Conservation (phyloP, 2,797 vertebrate genomes). For the Myotis findleyi region DNA sequence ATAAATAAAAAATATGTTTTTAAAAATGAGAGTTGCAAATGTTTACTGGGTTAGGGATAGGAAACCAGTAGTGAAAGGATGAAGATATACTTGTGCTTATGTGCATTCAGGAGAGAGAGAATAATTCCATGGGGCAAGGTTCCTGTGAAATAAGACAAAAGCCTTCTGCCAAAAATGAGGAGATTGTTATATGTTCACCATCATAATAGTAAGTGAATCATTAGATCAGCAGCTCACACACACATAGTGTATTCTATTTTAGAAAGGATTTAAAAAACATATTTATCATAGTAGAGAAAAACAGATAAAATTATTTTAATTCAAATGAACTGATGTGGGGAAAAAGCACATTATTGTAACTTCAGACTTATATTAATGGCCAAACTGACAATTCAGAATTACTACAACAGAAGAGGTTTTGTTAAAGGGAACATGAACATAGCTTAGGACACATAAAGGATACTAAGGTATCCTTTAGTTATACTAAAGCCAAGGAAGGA, state of each 20-base stretch:
- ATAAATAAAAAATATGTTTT: no score
- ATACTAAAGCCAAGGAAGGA: not conserved
- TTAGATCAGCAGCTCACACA: slow-evolving; percentile 21
- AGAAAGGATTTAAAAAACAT: not conserved
- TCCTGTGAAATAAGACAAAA: slow-evolving; percentile 17
- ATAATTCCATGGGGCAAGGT: not conserved
- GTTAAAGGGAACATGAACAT: not conserved
- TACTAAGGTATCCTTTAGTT: not conserved
- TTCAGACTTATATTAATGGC: not conserved
- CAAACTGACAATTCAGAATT: not conserved
- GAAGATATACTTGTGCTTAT: not conserved
- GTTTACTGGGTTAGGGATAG: not conserved
- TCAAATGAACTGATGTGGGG: not conserved
- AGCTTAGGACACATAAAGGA: not conserved
- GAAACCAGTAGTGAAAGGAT: not conserved
- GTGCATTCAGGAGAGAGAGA: not conserved
- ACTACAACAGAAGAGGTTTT: not conserved
- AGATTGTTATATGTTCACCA: not conserved
- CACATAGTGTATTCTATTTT: not conserved
- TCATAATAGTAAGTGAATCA: not conserved
- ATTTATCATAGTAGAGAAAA: not conserved
- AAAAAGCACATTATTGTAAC: not conserved
- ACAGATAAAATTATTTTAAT: not conserved
- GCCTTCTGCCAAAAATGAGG: slow-evolving; percentile 9
- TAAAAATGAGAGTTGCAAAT: not conserved